phyloP scores from a whole-genome alignment of 1,140 invertebrate genomes.

The Drosophila ficusphila region DNA sequence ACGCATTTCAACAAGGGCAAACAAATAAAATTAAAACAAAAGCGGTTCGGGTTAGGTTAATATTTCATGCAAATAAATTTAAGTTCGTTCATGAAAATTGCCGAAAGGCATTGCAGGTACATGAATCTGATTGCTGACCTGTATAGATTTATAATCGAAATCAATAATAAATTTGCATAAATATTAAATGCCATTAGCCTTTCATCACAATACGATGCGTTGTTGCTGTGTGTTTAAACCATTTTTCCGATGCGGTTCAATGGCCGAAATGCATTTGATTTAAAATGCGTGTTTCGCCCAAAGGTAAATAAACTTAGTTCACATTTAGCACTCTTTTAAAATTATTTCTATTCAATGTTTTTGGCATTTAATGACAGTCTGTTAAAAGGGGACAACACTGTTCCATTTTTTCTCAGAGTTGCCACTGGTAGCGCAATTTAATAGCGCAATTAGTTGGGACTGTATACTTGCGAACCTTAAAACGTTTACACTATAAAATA shows the following conservation, averaged over 20 bases:
- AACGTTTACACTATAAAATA: slow-evolving; percentile 69
- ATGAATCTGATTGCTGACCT: neutral
- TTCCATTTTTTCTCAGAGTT: neutral
- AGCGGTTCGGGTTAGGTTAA: neutral
- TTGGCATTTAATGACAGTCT: neutral
- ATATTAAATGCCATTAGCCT: slow-evolving; percentile 57
- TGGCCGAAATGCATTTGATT: slow-evolving; percentile 2
- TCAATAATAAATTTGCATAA: slow-evolving; percentile 72
- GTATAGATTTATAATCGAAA: slow-evolving; percentile 39
- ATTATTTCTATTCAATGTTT: neutral
- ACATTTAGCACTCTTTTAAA: slow-evolving; percentile 9
- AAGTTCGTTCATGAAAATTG: neutral
- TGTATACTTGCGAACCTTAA: slow-evolving; percentile 48
- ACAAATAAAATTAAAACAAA: neutral
- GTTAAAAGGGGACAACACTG: neutral
- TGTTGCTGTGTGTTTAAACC: neutral
- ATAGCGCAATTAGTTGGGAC: slow-evolving; percentile 34
- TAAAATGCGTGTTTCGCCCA: slow-evolving; percentile 4
- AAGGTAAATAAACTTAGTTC: neutral
- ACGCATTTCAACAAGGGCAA: neutral
- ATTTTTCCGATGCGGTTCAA: slow-evolving; percentile 23
- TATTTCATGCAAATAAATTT: neutral
- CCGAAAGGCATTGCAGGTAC: slow-evolving; percentile 12
- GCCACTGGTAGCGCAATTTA: slow-evolving; percentile 10
- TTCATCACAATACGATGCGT: slow-evolving; percentile 33